These are phyloP conservation scores for Chaenocephalus aceratus DNA, from an alignment of 2,113 vertebrate genomes.

Conservation along the genomic window DNA sequence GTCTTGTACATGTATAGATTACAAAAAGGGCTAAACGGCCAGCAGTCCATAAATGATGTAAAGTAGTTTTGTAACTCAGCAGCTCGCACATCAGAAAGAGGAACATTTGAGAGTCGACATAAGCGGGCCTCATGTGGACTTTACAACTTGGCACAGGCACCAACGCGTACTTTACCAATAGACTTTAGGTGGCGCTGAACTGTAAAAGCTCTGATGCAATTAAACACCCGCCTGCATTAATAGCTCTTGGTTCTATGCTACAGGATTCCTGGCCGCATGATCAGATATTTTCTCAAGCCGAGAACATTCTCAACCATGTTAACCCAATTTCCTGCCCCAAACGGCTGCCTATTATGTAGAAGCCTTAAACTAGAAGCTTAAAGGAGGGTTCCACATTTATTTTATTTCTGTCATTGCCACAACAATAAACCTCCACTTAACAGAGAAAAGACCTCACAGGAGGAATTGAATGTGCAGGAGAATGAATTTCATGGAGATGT, in stretches of 20 bases:
- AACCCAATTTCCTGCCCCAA: constrained; percentile 53
- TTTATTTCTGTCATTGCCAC: constrained; percentile 47
- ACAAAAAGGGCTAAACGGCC: constrained; percentile 46
- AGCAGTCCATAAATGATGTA: constrained; percentile 57
- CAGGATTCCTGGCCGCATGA: constrained; percentile 38
- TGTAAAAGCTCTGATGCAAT: constrained; percentile 63
- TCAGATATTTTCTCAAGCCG: constrained; percentile 49
- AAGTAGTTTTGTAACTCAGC: constrained; percentile 49
- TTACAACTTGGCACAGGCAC: constrained; percentile 67
- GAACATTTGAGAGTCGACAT: constrained; percentile 57
- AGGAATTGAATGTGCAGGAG: constrained; percentile 1
- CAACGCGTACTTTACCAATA: constrained; percentile 43
- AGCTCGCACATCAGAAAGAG: constrained; percentile 51
- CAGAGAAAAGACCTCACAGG: constrained; percentile 6
- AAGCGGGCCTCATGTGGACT: constrained; percentile 58
- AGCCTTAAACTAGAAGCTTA: neutral
- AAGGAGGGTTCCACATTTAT: neutral
- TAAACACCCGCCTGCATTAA: constrained; percentile 55
- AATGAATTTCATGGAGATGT: neutral
- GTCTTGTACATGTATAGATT: constrained; percentile 33
- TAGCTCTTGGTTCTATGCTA: constrained; percentile 16
- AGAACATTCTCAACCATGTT: constrained; percentile 61
- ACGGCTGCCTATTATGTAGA: constrained; percentile 28
- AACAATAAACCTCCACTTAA: constrained; percentile 43
- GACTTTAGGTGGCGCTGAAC: constrained; percentile 57